Evolutionary conservation across 2,797 vertebrate genomes (phyloP).

Genomic region (Anguilla obscura): DNA sequence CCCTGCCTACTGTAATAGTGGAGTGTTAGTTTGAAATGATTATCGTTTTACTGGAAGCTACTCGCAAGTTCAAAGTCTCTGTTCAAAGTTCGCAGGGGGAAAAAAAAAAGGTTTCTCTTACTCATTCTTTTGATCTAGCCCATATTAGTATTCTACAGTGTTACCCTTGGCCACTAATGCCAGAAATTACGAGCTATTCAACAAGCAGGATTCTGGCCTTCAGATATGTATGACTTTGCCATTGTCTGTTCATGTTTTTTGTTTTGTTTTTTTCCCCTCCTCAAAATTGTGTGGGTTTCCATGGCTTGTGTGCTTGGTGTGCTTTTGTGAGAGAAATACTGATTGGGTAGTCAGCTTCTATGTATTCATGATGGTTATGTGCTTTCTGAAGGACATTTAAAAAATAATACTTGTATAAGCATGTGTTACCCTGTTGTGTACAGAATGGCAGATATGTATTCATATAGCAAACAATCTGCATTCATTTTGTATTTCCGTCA

Average conservation of each 20-base stretch:
- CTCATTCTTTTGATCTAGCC: neutral
- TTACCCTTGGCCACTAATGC: neutral
- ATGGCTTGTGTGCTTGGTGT: neutral
- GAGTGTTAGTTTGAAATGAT: neutral
- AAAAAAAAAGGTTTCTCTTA: neutral
- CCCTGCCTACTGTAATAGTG: neutral
- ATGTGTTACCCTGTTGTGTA: neutral
- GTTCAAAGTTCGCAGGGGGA: neutral
- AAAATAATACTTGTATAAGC: neutral
- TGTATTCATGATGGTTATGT: neutral
- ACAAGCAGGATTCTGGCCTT: neutral
- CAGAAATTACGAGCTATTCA: neutral
- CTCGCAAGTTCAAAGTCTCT: neutral
- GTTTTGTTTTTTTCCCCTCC: neutral
- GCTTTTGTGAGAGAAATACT: slow-evolving; percentile 8
- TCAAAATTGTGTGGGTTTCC: neutral
- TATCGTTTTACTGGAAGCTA: neutral
- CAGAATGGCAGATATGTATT: neutral
- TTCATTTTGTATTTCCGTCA: no score
- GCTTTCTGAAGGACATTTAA: neutral
- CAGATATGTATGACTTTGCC: neutral
- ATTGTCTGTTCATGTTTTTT: neutral
- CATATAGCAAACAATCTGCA: neutral
- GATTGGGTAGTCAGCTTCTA: neutral
- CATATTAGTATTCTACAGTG: slow-evolving; percentile 3